Percentiles rank a stretch among this genome's conserved stretches.
phyloP scores from a whole-genome alignment of 2,888 invertebrate genomes.

The Chloromyia formosa region DNA sequence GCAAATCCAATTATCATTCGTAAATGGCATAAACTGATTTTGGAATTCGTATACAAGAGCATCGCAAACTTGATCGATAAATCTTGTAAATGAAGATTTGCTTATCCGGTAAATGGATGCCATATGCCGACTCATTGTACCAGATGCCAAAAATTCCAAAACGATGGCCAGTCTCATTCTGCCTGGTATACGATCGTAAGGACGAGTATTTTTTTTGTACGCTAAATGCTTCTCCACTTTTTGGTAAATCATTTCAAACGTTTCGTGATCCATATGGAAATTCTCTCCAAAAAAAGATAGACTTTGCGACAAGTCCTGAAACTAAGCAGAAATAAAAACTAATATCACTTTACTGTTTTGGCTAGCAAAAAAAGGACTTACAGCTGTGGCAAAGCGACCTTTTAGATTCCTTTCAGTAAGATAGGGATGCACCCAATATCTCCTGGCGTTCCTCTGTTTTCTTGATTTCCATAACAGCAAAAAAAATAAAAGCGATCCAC shows the following conservation, averaged over 20 bases:
- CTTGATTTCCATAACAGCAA: too few species aligned
- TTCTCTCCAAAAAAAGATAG: background rate
- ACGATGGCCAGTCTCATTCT: background rate
- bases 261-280: background rate
- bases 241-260: background rate
- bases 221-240: background rate
- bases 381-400: background rate
- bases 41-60: background rate
- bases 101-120: slow-evolving; percentile 11
- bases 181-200: background rate
- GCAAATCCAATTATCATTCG: background rate
- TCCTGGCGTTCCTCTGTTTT: too few species aligned
- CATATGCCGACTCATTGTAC: slow-evolving; percentile 2
- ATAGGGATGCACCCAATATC: too few species aligned
- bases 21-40: background rate
- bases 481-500: too few species aligned
- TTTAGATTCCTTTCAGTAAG: background rate
- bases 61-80: background rate
- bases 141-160: slow-evolving; percentile 4
- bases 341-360: too few species aligned
- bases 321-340: too few species aligned
- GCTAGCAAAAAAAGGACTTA: background rate
- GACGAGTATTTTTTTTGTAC: background rate
- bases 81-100: background rate
- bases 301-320: background rate